These are phyloP conservation scores for Mus musculus DNA, from an alignment of 2,113 vertebrate species.

Conservation along the genomic window DNA sequence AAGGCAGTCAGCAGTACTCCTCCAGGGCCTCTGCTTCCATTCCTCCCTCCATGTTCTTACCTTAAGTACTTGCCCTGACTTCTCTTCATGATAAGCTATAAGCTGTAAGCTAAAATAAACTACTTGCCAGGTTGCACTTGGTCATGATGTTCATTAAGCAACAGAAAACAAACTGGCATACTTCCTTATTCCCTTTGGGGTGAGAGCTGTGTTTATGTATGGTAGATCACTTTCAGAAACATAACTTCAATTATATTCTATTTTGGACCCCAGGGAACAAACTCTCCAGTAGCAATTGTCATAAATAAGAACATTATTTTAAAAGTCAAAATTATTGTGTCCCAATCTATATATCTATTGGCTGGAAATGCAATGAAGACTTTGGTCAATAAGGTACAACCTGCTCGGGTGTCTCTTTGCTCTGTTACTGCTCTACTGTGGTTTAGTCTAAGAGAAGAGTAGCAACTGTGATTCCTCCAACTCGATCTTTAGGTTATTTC, in stretches of 20 bases:
- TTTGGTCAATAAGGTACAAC: neutral
- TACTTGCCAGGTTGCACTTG: neutral
- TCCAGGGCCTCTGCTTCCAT: neutral
- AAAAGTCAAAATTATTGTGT: neutral
- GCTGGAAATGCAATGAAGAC: neutral
- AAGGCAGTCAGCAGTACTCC: neutral
- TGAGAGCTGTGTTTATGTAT: neutral
- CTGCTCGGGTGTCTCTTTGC: neutral
- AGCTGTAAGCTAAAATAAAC: neutral
- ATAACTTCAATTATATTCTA: neutral
- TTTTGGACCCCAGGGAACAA: neutral
- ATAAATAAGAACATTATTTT: neutral
- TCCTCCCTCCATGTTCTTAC: neutral
- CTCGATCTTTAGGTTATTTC: neutral
- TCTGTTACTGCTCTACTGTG: neutral
- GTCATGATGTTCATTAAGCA: neutral
- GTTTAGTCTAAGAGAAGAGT: neutral
- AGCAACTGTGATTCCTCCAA: neutral
- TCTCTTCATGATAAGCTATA: neutral
- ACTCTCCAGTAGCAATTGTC: neutral
- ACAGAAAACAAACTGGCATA: no score
- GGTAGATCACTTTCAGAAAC: neutral
- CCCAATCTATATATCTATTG: neutral
- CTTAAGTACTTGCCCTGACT: neutral
- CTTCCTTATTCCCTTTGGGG: neutral